Base-by-base conservation (phyloP, 2,888 invertebrate genomes). In the Apodemia zela region DNA sequence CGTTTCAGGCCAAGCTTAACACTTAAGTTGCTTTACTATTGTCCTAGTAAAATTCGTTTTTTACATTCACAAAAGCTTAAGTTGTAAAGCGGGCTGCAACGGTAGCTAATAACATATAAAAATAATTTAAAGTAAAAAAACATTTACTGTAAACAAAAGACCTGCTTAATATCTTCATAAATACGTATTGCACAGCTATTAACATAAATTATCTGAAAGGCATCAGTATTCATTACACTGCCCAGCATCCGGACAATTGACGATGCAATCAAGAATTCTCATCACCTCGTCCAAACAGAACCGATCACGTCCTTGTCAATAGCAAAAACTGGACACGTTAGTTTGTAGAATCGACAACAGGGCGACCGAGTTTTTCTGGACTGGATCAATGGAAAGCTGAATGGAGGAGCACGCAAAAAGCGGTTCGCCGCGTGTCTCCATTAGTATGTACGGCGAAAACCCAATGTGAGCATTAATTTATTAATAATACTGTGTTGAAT, bases 391-490 rank as follows among this genome's bases (percentile, higher is more conserved):
- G 90, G 87, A 82, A 76, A 82, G 79, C 78, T 88, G 87, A 88
- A 89, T 89, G 89, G 80, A 76, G 66, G 71, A 68, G 73, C 69
- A 60, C 59, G 72, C 79, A 89, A 90, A 89, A 90, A 89, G 81
- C 73, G 76, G 75, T 73, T 72, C 81, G 81, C 86, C 83, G 85
- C 88, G 89, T 90, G 89, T 86, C 85, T 80, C 75, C 85, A 89
- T 90, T 89, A 90, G 89, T 91, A 90, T 90, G 89, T 83, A 82
- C 75, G 78, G 80, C 79, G 79, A 81, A 77, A 76, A 80, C 73
- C 84, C 80, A 82, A 83, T 85, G 86, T 84, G 81, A 87, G 85
- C 87, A 87, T 89, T 87, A 86, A 90, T 90, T 90, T 90, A 89
- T 87, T 86, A 89, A 84, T 82, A 84, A 84, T 85, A 82, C 78